Base-by-base conservation (phyloP, 1,140 invertebrate genomes). In the Helicoverpa zea region DNA sequence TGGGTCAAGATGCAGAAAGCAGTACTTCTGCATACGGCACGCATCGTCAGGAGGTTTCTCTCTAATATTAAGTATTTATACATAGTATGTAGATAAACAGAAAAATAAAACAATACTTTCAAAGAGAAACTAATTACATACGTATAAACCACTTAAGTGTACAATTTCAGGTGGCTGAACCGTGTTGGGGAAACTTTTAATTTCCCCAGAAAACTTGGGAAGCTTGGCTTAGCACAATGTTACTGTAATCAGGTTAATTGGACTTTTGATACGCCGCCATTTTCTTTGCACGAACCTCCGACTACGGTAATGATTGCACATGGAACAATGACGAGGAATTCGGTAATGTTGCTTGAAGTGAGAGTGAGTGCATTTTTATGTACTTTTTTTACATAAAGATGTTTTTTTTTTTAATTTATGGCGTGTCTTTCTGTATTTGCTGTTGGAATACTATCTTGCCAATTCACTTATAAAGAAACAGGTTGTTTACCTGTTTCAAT, bases 171-270 rank as follows among this genome's bases (percentile, higher is more conserved):
- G 58, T 61, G 16, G 56, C 35, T 63, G 47, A 59, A 16, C 47
- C 11, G 54, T 5, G 35, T 0, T 13, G 12, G 73, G 13, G 16
- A 64, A 63, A 76, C 59, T 76, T 76, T 76, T 76, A 76, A 76
- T 64, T 76, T 52, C 47, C 47, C 58, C 18, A 63, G 64, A 64
- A 61, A 59, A 72, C 68, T 64, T 76, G 47, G 51, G 72, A 16
- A 3, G 14, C 56, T 43, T 51, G 43, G 51, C 52, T 47, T 56
- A 64, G 66, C 43, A 54, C 47, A 63, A 80, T 64, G 47, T 61
- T 64, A 56, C 68, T 49, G 68, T 80, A 80, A 80, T 80, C 79
- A 74, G 59, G 70, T 80, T 80, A 80, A 80, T 80, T 80, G 79
- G 70, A 80, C 79, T 73, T 80, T 47, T 72, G 79, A 80, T 80